Evolutionary conservation across 2,797 vertebrate genomes (phyloP).

Genomic region (Catharus ustulatus): DNA sequence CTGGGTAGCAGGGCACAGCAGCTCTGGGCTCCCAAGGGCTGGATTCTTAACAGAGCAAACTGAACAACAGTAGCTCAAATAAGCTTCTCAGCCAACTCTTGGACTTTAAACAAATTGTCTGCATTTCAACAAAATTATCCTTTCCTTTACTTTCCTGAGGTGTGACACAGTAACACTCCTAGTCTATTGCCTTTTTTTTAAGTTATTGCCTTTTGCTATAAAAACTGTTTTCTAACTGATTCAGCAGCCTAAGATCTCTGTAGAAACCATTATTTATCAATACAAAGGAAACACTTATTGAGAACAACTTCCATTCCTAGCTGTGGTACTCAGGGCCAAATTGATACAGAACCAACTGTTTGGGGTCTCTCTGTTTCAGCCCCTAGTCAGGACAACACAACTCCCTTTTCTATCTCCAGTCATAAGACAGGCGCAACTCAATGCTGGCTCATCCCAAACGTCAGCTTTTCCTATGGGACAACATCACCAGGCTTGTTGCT

Average conservation of each 20-base stretch:
- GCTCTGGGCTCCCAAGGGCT: background rate
- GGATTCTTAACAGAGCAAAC: background rate
- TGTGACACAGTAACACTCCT: background rate
- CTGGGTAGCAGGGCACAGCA: background rate
- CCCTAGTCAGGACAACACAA: accelerated
- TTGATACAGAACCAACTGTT: background rate
- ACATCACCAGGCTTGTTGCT: background rate
- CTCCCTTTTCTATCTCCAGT: background rate
- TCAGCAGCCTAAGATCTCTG: background rate
- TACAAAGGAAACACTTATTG: background rate
- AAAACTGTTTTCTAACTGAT: background rate
- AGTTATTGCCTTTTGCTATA: background rate
- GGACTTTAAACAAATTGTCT: background rate
- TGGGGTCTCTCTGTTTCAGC: background rate
- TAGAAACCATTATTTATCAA: background rate
- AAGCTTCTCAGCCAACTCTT: background rate
- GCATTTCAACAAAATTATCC: background rate
- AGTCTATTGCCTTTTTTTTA: background rate
- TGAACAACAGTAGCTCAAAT: background rate
- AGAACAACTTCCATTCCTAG: background rate
- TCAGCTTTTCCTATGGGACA: background rate
- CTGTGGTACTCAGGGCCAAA: background rate
- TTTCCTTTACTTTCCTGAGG: background rate
- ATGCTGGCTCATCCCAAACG: background rate
- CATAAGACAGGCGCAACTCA: background rate